These are phyloP conservation scores for Coregonus clupeaformis DNA, from an alignment of 2,113 vertebrate genomes.

Conservation along the genomic window DNA sequence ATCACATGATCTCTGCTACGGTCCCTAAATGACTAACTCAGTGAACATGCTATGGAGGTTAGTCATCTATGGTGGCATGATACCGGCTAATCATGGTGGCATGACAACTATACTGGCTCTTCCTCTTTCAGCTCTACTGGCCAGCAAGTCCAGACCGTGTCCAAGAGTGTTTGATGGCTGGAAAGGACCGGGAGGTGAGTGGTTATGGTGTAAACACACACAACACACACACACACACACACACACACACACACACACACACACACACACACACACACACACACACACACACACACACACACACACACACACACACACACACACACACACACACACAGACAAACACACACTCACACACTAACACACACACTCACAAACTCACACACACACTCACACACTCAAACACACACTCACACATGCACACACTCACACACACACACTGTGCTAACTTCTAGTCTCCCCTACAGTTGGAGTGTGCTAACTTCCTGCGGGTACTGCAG, in stretches of 20 bases:
- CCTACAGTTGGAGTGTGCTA: slow-evolving; percentile 74
- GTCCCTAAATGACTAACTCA: not conserved
- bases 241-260: too few relatives aligned
- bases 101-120: not conserved
- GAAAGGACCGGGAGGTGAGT: slow-evolving; percentile 76
- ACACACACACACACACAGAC: slow-evolving; percentile 7
- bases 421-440: not conserved
- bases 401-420: not conserved
- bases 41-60: not conserved
- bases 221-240: too few relatives aligned
- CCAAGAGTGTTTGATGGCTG: slow-evolving; percentile 80
- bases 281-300: not conserved
- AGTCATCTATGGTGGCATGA: not conserved
- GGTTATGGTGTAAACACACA: not conserved
- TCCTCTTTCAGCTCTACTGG: slow-evolving; percentile 71
- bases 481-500: slow-evolving; percentile 79
- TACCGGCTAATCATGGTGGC: not conserved
- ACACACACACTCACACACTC: too few relatives aligned
- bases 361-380: too few relatives aligned
- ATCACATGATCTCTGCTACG: not conserved
- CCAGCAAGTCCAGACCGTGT: slow-evolving; percentile 75
- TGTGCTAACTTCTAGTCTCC: not conserved
- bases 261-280: too few relatives aligned
- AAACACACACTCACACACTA: too few relatives aligned
- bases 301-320: slow-evolving; percentile 10